A percentile compares a stretch with the other conserved stretches of the same genome.
Evolutionary conservation across 2,113 vertebrate species (phyloP).

Genomic region (Cynocephalus volans): DNA sequence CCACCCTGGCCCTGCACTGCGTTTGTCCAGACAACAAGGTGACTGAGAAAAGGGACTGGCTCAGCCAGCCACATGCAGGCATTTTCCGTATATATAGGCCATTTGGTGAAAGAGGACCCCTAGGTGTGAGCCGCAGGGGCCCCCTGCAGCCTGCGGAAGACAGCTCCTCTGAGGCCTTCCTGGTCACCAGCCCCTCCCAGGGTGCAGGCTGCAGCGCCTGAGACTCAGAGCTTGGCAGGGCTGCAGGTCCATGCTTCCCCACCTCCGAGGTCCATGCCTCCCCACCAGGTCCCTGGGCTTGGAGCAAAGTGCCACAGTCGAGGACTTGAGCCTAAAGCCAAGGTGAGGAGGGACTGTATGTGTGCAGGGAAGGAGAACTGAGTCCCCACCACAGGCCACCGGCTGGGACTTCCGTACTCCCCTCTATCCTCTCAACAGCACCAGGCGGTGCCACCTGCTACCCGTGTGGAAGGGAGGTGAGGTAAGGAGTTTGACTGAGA

Average conservation of each 20-base stretch:
- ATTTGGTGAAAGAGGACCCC: background rate
- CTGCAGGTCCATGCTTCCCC: no score
- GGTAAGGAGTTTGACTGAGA: accelerated
- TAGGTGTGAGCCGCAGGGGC: background rate
- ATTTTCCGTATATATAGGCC: no score
- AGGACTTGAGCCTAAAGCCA: background rate
- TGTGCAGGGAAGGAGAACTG: background rate
- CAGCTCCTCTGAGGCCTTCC: accelerated
- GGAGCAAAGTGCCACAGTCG: background rate
- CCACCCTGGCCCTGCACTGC: background rate
- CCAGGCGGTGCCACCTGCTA: background rate
- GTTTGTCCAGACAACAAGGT: accelerated
- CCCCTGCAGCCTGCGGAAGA: no score
- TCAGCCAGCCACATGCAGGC: no score
- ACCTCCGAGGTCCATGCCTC: background rate
- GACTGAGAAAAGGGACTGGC: background rate
- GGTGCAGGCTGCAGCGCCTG: accelerated
- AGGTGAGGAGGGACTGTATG: accelerated
- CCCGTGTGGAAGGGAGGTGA: background rate
- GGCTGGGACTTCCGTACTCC: accelerated
- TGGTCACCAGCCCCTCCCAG: accelerated
- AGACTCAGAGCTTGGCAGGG: background rate
- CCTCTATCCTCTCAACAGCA: background rate
- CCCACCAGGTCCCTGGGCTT: background rate
- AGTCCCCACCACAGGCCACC: background rate